Evolutionary conservation across 2,888 invertebrate genomes (phyloP), one percentile per base, ranked within the genome.

Genomic region (Barypeithes pellucidus): DNA sequence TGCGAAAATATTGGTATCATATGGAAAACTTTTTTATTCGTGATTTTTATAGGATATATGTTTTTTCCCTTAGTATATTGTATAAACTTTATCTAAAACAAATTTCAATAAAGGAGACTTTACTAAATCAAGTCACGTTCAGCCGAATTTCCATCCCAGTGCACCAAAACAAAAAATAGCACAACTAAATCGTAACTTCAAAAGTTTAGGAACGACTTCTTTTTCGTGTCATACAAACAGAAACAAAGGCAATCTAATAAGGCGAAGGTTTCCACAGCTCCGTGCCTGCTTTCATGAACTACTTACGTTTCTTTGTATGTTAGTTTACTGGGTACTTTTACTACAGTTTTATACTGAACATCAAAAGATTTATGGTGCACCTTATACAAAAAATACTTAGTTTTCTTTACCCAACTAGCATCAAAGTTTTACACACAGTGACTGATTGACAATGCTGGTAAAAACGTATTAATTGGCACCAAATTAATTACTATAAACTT

Each of bases 151-250:
- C 47, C 47, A 47, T 47, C 20, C 47, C 18, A 47, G 1, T 47
- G 47, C 18, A 47, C 47, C 20, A 20, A n/a, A 18, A 47, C 47
- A 47, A 47, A 47, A 47, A 47, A 9, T 20, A 39, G 12, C n/a
- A n/a, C 12, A 39, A 20, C 20, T 47, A 47, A 20, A 47, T 11
- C 47, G 47, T 47, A 47, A 47, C 47, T 47, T 16, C 2, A 20
- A 43, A 43, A 47, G 20, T 47, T 47, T 20, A 47, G 47, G 11
- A 47, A 47, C 47, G 20, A 47, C 47, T 47, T 20, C 47, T 20
- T 20, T 45, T 47, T 47, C 47, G 47, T 47, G 47, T 47, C 18
- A 47, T 47, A 9, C 47, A 47, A 47, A 47, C 47, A 47, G 47
- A 47, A 47, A 47, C 47, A 47, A 20, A 47, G 47, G 47, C 20